Evolutionary conservation across 2,113 vertebrate species (phyloP).

Genomic region (Bambusicola thoracicus): DNA sequence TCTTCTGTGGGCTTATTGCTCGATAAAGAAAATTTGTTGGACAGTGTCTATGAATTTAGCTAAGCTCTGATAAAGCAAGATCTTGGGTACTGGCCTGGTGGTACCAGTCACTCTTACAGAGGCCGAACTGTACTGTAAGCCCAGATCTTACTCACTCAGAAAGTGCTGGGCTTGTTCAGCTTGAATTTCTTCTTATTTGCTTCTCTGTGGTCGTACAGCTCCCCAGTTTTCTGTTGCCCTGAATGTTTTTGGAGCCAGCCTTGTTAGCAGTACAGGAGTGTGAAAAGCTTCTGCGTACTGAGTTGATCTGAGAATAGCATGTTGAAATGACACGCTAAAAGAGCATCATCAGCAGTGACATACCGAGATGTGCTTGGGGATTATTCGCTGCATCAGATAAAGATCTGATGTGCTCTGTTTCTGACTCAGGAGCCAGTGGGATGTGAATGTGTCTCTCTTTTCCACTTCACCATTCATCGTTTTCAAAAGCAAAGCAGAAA

Average conservation of each 20-base stretch:
- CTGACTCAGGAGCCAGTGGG: conserved; percentile 39
- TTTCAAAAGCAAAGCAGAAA: conserved; percentile 50
- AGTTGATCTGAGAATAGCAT: conserved; percentile 22
- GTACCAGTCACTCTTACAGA: neutral
- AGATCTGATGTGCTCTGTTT: conserved; percentile 44
- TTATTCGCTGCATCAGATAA: conserved; percentile 33
- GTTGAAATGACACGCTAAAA: conserved; percentile 48
- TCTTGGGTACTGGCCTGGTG: rapidly evolving
- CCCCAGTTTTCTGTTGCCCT: neutral
- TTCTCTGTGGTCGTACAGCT: neutral
- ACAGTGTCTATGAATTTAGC: neutral
- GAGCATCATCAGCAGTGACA: conserved; percentile 29
- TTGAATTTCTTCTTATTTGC: neutral
- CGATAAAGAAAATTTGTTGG: neutral
- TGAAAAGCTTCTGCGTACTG: neutral
- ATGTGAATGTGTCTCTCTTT: neutral
- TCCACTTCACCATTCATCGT: conserved; percentile 46
- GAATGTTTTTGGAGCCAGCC: neutral
- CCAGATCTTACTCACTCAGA: neutral
- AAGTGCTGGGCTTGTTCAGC: neutral
- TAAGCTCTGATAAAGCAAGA: neutral
- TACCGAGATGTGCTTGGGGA: conserved; percentile 41
- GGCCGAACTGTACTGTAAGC: neutral
- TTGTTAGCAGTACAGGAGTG: neutral
- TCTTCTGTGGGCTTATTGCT: neutral